Conservation (phyloP, 2,888 invertebrate genomes). For the Junonia oenone region DNA sequence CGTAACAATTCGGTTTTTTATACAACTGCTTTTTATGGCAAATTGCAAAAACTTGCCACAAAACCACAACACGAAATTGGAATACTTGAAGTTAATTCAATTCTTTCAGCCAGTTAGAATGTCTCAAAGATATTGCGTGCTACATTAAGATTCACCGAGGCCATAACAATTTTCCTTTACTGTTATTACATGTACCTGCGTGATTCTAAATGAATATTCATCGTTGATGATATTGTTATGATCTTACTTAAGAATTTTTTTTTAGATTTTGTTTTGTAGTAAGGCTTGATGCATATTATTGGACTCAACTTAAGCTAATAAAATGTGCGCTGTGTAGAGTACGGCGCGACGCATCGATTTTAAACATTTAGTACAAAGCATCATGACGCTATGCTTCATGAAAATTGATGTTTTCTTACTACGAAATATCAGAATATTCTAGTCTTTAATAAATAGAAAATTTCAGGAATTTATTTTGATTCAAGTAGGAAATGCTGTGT, state of each 20-base stretch:
- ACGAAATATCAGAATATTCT: too few relatives aligned
- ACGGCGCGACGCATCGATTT: too few relatives aligned
- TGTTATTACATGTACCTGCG: conserved; percentile 29
- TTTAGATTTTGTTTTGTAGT: not conserved
- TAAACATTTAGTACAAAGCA: too few relatives aligned
- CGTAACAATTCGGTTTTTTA: not conserved
- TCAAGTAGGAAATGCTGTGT: too few relatives aligned
- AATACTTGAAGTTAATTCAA: not conserved
- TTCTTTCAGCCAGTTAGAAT: not conserved
- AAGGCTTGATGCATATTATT: too few relatives aligned
- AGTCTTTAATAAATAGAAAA: too few relatives aligned
- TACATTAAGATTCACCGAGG: conserved; percentile 17
- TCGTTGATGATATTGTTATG: not conserved
- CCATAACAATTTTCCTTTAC: conserved; percentile 31
- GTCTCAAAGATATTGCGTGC: conserved; percentile 12
- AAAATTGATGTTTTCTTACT: too few relatives aligned
- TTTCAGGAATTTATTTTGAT: too few relatives aligned
- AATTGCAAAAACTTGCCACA: not conserved
- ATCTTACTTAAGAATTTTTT: not conserved
- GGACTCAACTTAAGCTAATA: too few relatives aligned
- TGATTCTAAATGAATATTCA: conserved; percentile 10
- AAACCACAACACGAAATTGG: not conserved
- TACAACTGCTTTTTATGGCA: not conserved
- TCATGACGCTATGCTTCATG: too few relatives aligned
- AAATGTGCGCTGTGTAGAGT: too few relatives aligned